A percentile compares a stretch with the other conserved stretches of the same genome.
phyloP scores from a whole-genome alignment of 2,888 invertebrate species.

The Pseudoips prasinana region DNA sequence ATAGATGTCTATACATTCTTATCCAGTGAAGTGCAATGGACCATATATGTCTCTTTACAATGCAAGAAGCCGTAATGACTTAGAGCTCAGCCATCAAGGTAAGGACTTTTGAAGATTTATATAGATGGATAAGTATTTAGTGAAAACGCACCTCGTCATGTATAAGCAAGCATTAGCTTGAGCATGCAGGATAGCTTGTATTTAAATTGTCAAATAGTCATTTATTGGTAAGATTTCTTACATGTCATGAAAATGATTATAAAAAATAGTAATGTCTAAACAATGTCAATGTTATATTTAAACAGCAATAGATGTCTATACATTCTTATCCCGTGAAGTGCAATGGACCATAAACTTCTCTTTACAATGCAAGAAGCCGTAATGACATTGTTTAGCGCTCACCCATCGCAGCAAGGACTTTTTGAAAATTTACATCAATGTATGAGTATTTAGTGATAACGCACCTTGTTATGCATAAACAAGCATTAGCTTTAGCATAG shows the following conservation, averaged over 20 bases:
- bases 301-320: too few species aligned
- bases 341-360: too few species aligned
- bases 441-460: background rate
- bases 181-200: too few species aligned
- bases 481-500: conserved; percentile 3
- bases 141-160: background rate
- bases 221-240: too few species aligned
- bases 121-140: conserved; percentile 8
- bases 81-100: conserved; percentile 28
- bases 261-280: too few species aligned
- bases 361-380: conserved; percentile 26
- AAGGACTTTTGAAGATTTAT: conserved; percentile 11
- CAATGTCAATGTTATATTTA: too few species aligned
- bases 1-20: too few species aligned
- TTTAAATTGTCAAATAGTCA: too few species aligned
- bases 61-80: conserved; percentile 32
- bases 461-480: conserved; percentile 3
- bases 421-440: conserved; percentile 11
- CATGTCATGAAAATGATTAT: too few species aligned
- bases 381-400: conserved; percentile 36
- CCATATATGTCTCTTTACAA: too few species aligned
- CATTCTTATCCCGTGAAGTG: too few species aligned
- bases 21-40: too few species aligned
- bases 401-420: conserved; percentile 23
- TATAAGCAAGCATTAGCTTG: conserved; percentile 3